A percentile compares a stretch with the other conserved stretches of the same genome.
Evolutionary conservation across 2,113 vertebrate genomes (phyloP).

Genomic region (Cebidichthys violaceus): DNA sequence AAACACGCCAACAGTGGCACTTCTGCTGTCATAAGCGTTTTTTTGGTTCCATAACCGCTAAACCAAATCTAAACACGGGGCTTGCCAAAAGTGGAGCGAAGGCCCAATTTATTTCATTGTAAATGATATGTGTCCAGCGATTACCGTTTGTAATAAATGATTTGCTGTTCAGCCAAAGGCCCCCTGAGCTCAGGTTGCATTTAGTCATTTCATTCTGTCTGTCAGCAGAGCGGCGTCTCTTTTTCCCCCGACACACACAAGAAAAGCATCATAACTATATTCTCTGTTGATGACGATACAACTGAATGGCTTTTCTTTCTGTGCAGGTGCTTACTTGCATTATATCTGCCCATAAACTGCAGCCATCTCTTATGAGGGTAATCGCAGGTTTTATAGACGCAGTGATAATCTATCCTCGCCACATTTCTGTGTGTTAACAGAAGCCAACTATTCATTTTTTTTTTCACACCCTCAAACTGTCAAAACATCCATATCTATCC

Average conservation of each 20-base stretch:
- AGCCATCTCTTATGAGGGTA: neutral
- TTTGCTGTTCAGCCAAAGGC: constrained; percentile 63
- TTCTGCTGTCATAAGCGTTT: constrained; percentile 74
- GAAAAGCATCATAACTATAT: constrained; percentile 57
- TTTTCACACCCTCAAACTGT: constrained; percentile 39
- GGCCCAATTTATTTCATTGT: constrained; percentile 67
- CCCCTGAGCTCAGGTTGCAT: constrained; percentile 55
- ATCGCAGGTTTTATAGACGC: neutral
- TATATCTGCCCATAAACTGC: constrained; percentile 11
- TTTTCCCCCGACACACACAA: constrained; percentile 49
- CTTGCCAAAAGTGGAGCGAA: constrained; percentile 66
- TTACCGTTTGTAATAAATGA: constrained; percentile 75
- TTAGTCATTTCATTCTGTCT: constrained; percentile 65
- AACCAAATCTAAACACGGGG: constrained; percentile 51
- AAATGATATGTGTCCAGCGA: constrained; percentile 69
- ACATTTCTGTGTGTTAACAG: neutral
- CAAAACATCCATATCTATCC: constrained; percentile 47
- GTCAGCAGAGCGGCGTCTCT: constrained; percentile 58
- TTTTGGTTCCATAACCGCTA: constrained; percentile 56
- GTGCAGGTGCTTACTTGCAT: constrained; percentile 30
- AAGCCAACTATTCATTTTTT: constrained; percentile 9
- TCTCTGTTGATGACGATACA: constrained; percentile 6
- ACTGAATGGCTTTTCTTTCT: constrained; percentile 8
- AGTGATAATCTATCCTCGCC: neutral
- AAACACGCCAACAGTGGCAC: constrained; percentile 45